Evolutionary conservation across 1,140 invertebrate genomes (phyloP), one percentile per base, ranked within the genome.

Genomic region (Drosophila prosaltans): DNA sequence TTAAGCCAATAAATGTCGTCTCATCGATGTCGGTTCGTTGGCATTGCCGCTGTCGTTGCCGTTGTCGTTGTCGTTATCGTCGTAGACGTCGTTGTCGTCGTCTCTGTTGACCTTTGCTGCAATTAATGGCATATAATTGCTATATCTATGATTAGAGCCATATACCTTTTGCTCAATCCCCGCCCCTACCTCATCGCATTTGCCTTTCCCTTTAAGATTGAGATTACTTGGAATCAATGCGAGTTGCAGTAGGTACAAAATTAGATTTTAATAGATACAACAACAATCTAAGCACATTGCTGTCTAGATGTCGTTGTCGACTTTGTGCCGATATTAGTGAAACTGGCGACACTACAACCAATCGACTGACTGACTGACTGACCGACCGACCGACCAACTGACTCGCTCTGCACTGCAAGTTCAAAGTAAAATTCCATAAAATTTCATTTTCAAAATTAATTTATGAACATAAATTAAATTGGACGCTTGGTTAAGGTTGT

Each of bases 401-500:
- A 51, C 60, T 26, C 62, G 67, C 39, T 78, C 61, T 69, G 62
- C 76, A 74, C 66, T 71, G 75, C 63, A 76, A 88, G 84, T 89
- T 84, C 84, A 89, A 81, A 89, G 84, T 88, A 71, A 89, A 81
- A 78, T 89, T 78, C 84, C 80, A 84, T 89, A 66, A 84, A 80
- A 89, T 78, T 88, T 80, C 77, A 89, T 88, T 89, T 89, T 89
- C 80, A 69, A 78, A 88, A 89, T 78, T 88, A 88, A 88, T 88
- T 88, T 88, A 88, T 88, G 84, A 80, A 71, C 84, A 88, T 88
- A 88, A 88, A 88, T 88, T 88, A 89, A 89, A 77, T 74, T 69
- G 76, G 62, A 43, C 62, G 67, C 74, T 57, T 54, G 41, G 48
- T 64, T 68, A 45, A 57, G 55, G 41, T 62, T 78, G 61, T 62